Percentiles rank a stretch among this genome's conserved stretches.
These are phyloP conservation scores for Martes flavigula DNA, from an alignment of 2,797 vertebrate genomes.

Conservation along the genomic window DNA sequence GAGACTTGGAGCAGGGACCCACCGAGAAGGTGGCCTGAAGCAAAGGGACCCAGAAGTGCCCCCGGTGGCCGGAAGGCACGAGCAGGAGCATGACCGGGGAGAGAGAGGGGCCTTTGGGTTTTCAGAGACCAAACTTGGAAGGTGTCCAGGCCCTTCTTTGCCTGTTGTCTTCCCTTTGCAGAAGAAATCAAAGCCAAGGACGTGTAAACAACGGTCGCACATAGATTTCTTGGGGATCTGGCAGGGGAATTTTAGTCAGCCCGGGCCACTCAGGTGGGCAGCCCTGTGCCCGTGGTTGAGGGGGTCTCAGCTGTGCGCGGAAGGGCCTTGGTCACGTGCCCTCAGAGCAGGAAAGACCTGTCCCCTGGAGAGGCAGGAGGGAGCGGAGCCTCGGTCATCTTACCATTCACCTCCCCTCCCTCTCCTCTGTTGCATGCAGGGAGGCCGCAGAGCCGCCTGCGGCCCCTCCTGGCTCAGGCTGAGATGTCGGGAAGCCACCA, in stretches of 20 bases:
- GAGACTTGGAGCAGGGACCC: neutral
- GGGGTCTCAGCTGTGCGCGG: neutral
- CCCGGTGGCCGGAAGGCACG: neutral
- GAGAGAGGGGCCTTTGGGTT: neutral
- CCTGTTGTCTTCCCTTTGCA: neutral
- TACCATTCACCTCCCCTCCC: neutral
- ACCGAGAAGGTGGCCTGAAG: neutral
- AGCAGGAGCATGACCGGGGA: neutral
- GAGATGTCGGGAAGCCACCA: neutral
- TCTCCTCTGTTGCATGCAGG: neutral
- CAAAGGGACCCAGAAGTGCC: neutral
- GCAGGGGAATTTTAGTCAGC: neutral
- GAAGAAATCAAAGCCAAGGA: conserved; percentile 37
- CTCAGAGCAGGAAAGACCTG: neutral
- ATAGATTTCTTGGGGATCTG: neutral
- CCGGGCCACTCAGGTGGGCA: neutral
- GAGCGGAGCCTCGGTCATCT: neutral
- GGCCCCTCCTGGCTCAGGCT: neutral
- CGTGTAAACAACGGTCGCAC: neutral
- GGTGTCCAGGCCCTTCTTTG: neutral
- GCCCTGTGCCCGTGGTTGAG: accelerated
- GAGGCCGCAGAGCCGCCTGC: neutral
- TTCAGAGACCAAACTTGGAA: conserved; percentile 21
- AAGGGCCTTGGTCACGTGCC: neutral
- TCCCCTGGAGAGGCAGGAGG: neutral